Conservation (phyloP, 2,113 vertebrate species). For the Aegotheles bennettii region DNA sequence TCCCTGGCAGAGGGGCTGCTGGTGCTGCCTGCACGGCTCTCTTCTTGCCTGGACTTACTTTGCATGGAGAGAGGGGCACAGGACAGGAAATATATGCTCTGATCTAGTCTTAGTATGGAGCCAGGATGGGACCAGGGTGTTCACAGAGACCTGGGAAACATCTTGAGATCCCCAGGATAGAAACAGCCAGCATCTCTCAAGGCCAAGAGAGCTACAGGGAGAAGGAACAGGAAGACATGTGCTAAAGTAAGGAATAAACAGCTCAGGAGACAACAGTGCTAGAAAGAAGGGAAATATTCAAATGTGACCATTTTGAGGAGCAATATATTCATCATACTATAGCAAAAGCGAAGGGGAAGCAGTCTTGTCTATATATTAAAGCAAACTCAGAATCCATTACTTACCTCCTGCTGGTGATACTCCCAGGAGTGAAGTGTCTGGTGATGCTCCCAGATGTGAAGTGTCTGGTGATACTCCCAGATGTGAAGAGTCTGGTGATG, state of each 20-base stretch:
- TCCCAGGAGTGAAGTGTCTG: neutral
- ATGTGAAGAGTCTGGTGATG: neutral
- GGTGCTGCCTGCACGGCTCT: rapidly evolving
- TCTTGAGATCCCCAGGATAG: neutral
- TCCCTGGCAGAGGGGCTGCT: neutral
- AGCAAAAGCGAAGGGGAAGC: neutral
- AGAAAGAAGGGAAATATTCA: neutral
- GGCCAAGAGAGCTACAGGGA: neutral
- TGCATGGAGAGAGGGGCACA: neutral
- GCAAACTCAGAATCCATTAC: neutral
- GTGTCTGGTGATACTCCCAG: neutral
- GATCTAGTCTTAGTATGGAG: neutral
- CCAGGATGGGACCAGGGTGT: neutral
- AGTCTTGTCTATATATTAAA: neutral
- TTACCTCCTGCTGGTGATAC: neutral
- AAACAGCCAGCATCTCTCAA: neutral
- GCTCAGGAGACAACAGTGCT: neutral
- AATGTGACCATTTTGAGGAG: neutral
- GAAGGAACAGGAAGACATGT: neutral
- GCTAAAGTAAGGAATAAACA: neutral
- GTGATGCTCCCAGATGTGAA: neutral
- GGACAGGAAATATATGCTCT: neutral
- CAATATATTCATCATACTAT: rapidly evolving
- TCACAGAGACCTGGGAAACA: neutral
- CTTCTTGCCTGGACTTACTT: neutral